A percentile compares a stretch with the other conserved stretches of the same genome.
Conservation (phyloP, 2,113 vertebrate genomes). For the Melanocharis versteri region DNA sequence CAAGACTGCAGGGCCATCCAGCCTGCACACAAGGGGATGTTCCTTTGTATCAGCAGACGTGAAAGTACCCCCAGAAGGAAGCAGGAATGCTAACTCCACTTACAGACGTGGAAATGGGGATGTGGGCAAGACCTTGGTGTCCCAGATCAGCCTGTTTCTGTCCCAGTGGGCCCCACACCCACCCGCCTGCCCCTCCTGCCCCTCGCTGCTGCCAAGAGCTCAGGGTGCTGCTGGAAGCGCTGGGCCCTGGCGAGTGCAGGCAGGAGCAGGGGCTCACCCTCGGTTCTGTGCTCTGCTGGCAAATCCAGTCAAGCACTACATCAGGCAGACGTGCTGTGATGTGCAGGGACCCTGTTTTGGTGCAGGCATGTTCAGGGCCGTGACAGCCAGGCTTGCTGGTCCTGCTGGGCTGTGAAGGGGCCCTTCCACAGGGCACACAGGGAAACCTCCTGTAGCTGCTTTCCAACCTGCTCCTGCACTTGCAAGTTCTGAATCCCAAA, state of each 20-base stretch:
- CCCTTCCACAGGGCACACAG: background rate
- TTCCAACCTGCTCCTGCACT: background rate
- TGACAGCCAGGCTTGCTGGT: background rate
- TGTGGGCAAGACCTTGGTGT: background rate
- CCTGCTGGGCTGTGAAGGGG: background rate
- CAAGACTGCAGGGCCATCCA: background rate
- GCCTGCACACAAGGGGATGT: background rate
- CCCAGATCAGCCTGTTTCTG: background rate
- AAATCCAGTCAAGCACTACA: accelerated
- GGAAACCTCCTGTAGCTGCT: background rate
- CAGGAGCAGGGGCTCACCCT: accelerated
- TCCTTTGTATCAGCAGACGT: background rate
- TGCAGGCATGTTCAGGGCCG: background rate
- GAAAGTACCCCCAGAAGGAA: background rate
- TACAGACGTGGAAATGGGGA: accelerated
- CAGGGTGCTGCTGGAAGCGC: background rate
- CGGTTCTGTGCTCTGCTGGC: background rate
- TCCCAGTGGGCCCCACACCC: background rate
- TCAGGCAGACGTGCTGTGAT: background rate
- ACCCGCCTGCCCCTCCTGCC: background rate
- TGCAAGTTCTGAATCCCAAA: background rate
- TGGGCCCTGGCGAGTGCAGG: accelerated
- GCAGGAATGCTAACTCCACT: background rate
- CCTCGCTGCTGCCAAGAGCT: background rate
- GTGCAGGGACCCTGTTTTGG: background rate